phyloP scores from a whole-genome alignment of 2,797 vertebrate species.

The Acipenser transmontanus region DNA sequence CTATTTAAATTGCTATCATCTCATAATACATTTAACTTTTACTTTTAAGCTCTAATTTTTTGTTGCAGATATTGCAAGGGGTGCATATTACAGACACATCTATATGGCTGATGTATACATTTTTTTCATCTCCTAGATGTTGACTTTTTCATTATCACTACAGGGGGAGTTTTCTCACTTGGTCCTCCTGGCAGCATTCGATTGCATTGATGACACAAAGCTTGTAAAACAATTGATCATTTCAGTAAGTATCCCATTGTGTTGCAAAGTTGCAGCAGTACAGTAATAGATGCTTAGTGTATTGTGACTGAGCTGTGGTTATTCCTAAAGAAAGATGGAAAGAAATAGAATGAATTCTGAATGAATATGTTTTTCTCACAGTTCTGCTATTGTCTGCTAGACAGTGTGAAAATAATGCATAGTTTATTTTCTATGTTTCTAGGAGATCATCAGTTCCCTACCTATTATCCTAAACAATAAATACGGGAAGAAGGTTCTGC shows the following conservation, averaged over 20 bases:
- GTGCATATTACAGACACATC: no score
- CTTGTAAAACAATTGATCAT: slow-evolving; percentile 66
- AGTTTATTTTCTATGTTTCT: slow-evolving; percentile 16
- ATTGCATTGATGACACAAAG: slow-evolving; percentile 70
- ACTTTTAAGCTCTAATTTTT: neutral
- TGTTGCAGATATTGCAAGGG: neutral
- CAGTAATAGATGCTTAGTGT: no score
- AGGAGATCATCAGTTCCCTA: slow-evolving; percentile 61
- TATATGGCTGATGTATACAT: no score
- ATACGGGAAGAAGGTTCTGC: slow-evolving; percentile 60
- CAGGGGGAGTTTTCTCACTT: slow-evolving; percentile 70
- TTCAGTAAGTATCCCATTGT: slow-evolving; percentile 54
- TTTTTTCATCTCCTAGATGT: no score
- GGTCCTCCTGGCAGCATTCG: slow-evolving; percentile 63
- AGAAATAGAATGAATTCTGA: no score
- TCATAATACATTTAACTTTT: neutral
- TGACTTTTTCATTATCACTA: slow-evolving; percentile 13
- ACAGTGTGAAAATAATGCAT: no score
- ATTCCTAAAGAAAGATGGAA: no score
- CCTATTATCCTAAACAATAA: slow-evolving; percentile 57
- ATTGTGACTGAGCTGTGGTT: no score
- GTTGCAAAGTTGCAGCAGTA: no score
- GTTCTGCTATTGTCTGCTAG: no score
- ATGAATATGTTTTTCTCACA: no score
- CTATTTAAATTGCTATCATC: no score